These are phyloP conservation scores for Ladona fulva DNA, from an alignment of 1,140 invertebrate species.

Conservation along the genomic window DNA sequence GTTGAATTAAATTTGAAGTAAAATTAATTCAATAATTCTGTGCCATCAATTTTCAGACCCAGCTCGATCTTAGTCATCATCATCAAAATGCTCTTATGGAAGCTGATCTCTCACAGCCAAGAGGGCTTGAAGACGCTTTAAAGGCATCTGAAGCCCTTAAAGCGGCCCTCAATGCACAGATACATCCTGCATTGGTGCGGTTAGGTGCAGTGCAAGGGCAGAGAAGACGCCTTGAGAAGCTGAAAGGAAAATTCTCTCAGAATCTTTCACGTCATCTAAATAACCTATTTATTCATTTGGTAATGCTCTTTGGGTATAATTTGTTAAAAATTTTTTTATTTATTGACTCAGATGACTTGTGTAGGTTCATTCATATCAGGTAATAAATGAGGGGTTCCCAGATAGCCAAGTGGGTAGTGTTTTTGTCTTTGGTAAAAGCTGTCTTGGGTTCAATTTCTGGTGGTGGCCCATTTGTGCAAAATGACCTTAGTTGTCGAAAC, in stretches of 20 bases:
- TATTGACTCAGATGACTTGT: no score
- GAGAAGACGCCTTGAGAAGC: slow-evolving; percentile 71
- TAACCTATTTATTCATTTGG: slow-evolving; percentile 87
- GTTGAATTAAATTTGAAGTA: no score
- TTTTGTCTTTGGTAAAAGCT: no score
- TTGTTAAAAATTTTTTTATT: no score
- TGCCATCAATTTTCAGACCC: slow-evolving; percentile 38
- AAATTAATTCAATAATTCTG: no score
- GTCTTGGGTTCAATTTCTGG: no score
- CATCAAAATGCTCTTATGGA: slow-evolving; percentile 61
- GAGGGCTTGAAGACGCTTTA: slow-evolving; percentile 66
- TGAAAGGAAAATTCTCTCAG: slow-evolving; percentile 73
- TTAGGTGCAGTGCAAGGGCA: slow-evolving; percentile 82
- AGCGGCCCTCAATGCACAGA: slow-evolving; percentile 63
- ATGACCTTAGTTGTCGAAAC: no score
- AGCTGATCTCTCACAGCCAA: slow-evolving; percentile 61
- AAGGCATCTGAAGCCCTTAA: slow-evolving; percentile 70
- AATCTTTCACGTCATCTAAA: slow-evolving; percentile 79
- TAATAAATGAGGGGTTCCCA: no score
- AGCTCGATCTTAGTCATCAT: slow-evolving; percentile 62
- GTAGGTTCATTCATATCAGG: no score
- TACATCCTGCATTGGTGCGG: slow-evolving; percentile 52
- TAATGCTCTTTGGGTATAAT: slow-evolving; percentile 33
- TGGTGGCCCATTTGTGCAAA: no score
- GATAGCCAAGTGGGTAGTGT: no score